Conservation (phyloP, 2,797 vertebrate genomes). For the Amphiprion clarkii region DNA sequence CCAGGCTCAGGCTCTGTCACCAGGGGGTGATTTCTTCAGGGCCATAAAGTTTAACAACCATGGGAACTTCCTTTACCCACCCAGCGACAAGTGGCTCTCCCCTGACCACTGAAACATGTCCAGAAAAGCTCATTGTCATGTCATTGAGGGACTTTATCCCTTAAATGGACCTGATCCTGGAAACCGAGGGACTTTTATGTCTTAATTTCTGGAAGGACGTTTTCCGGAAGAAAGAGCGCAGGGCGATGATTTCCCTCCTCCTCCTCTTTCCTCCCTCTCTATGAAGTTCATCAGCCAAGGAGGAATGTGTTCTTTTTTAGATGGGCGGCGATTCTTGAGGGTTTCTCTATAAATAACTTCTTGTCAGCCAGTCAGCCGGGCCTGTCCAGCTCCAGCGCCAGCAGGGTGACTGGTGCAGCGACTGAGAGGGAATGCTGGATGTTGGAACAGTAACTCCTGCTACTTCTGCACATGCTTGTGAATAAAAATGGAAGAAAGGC, state of each 20-base stretch:
- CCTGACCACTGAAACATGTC: conserved; percentile 56
- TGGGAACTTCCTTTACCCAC: conserved; percentile 67
- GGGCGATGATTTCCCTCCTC: conserved; percentile 26
- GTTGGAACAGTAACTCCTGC: conserved; percentile 11
- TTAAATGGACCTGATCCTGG: conserved; percentile 58
- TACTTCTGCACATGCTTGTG: neutral
- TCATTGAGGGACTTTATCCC: conserved; percentile 28
- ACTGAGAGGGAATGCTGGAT: conserved; percentile 1
- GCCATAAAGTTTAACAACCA: conserved; percentile 68
- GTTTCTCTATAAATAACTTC: conserved; percentile 72
- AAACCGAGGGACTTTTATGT: conserved; percentile 29
- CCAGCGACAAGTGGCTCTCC: conserved; percentile 27
- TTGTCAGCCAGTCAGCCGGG: conserved; percentile 53
- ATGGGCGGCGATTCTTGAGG: conserved; percentile 50
- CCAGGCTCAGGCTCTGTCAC: conserved; percentile 33
- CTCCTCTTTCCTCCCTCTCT: neutral
- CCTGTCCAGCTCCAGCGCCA: conserved; percentile 31
- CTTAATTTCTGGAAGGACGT: conserved; percentile 45
- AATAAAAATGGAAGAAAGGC: too few relatives aligned
- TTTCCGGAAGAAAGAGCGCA: conserved; percentile 53
- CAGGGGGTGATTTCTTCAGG: conserved; percentile 40
- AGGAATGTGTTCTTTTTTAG: conserved; percentile 57
- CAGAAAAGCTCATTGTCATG: conserved; percentile 34
- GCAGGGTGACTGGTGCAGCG: neutral
- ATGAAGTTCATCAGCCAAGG: conserved; percentile 57